Percentiles rank a stretch among this genome's conserved stretches.
These are phyloP conservation scores for Coptotermes formosanus DNA, from an alignment of 1,140 invertebrate species.

Conservation along the genomic window DNA sequence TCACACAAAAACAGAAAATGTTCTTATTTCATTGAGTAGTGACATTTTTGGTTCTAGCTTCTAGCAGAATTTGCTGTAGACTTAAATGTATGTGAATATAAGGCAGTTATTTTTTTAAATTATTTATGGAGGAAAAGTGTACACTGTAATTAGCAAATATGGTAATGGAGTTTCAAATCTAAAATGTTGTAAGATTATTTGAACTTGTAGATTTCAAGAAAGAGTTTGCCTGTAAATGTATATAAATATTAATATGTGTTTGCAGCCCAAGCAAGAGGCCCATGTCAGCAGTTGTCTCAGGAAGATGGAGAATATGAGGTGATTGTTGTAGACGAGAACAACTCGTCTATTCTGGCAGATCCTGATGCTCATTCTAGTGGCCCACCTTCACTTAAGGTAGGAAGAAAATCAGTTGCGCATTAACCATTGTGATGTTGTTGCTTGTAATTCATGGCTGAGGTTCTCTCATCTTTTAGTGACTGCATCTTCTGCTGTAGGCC, in stretches of 20 bases:
- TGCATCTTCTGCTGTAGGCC: not conserved
- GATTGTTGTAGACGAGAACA: slow-evolving; percentile 86
- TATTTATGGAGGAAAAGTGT: too few species aligned
- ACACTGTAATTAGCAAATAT: too few species aligned
- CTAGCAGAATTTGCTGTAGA: too few species aligned
- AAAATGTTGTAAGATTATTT: not conserved
- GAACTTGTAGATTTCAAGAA: not conserved
- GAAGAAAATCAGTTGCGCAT: slow-evolving; percentile 33
- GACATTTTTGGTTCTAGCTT: too few species aligned
- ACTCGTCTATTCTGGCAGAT: slow-evolving; percentile 76
- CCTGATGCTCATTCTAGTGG: slow-evolving; percentile 69
- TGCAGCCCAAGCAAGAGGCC: slow-evolving; percentile 35
- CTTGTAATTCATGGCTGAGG: not conserved
- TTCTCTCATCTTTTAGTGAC: not conserved
- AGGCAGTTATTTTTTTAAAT: too few species aligned
- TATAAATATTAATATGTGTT: not conserved
- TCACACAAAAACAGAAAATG: too few species aligned
- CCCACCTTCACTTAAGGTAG: slow-evolving; percentile 81
- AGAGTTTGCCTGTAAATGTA: not conserved
- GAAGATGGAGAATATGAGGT: slow-evolving; percentile 84
- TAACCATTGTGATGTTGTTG: slow-evolving; percentile 11
- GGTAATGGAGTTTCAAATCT: too few species aligned
- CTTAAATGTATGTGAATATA: too few species aligned
- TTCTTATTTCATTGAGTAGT: too few species aligned
- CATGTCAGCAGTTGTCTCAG: slow-evolving; percentile 47